Evolutionary conservation across 2,888 invertebrate genomes (phyloP).

Genomic region (Nebria salina): DNA sequence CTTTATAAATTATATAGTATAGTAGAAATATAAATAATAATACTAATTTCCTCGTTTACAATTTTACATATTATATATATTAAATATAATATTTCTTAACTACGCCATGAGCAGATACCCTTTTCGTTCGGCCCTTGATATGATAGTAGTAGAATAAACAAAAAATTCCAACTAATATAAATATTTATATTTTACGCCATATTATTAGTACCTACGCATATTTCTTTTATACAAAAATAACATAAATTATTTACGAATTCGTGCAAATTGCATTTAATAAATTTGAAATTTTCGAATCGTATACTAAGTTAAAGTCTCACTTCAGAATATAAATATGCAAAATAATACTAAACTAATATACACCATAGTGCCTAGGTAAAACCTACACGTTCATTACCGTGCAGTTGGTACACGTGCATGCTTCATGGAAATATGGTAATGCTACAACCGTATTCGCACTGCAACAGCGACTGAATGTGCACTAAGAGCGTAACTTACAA

Average conservation of each 20-base stretch:
- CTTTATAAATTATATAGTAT: too few species aligned
- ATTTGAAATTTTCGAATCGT: neutral
- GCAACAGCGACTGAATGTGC: constrained; percentile 24
- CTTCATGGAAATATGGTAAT: constrained; percentile 29
- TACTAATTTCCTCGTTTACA: too few species aligned
- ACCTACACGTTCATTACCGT: neutral
- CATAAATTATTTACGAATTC: neutral
- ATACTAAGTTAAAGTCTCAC: neutral
- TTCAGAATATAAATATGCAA: neutral
- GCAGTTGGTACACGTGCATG: constrained; percentile 4
- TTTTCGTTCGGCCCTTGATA: too few species aligned
- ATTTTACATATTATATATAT: too few species aligned
- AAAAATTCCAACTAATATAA: too few species aligned
- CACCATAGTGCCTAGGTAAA: neutral
- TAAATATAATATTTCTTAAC: too few species aligned
- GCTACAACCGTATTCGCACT: constrained; percentile 38
- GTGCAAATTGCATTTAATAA: neutral
- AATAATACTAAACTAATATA: neutral
- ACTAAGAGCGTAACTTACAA: constrained; percentile 31
- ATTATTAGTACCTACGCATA: neutral
- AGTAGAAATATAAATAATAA: too few species aligned
- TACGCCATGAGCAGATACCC: too few species aligned
- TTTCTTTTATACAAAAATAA: neutral
- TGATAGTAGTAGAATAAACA: too few species aligned
- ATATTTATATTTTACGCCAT: neutral